Evolutionary conservation across 2,888 invertebrate genomes (phyloP), one percentile per base, ranked within the genome.

Genomic region (Morinoia aosen): DNA sequence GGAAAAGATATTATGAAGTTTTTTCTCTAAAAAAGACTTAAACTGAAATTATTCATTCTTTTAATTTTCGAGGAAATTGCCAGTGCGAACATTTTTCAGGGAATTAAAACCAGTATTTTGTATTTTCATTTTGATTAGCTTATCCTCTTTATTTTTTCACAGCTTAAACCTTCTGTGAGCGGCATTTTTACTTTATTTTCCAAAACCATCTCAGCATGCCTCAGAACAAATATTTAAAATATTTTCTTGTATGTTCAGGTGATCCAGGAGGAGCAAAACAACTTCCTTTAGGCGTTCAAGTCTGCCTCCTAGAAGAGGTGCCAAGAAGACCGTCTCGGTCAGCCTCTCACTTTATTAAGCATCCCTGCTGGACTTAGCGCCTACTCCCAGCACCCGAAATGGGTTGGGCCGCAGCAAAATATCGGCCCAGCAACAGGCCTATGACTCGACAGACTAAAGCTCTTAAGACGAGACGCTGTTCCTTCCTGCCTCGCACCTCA

Each of bases 381-480:
- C 25, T 33, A 33, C 76, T 40, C 90, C 10, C 40, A 10, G 40
- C 40, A 90, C n/a, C n/a, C 19, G 90, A 90, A 90, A 39, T 90
- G 90, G 5, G 39, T 39, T 90, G 25, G 14, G 10, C 7, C 19
- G 40, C 48, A 48, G 40, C 25, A 90, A 90, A 90, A 90, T 40
- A 90, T 90, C 39, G 90, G 90, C 90, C 90, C 90, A 40, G 90
- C 90, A 90, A 90, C 90, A 90, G 90, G 40, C 90, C 39, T 90
- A 90, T 90, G 90, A 90, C 48, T 48, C 40, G 40, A 12, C 40
- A 12, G 19, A 19, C 16, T 90, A 40, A 19, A 90, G 39, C 90
- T 90, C 48, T 90, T 90, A 90, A 90, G 90, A 90, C 90, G 3
- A 39, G 33, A 39, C 90, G 90, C 90, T 76, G 25, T 76, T 10